Evolutionary conservation across 2,888 invertebrate species (phyloP).

Genomic region (Drosophila mimica): DNA sequence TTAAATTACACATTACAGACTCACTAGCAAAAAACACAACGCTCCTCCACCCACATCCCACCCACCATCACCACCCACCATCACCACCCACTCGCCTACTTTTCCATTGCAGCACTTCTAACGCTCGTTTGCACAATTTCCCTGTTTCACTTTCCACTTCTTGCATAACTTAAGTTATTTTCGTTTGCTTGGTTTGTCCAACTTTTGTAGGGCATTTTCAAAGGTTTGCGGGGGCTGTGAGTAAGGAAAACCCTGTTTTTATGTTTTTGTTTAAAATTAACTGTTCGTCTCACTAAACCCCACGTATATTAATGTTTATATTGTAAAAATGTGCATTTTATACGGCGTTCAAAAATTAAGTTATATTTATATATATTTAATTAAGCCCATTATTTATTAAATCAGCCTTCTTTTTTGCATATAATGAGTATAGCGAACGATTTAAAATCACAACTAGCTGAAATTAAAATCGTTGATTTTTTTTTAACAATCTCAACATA

Average conservation of each 20-base stretch:
- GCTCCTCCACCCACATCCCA: neutral
- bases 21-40: neutral
- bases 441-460: neutral
- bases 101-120: slow-evolving; percentile 38
- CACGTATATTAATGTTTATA: slow-evolving; percentile 75
- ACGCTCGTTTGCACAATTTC: slow-evolving; percentile 61
- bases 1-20: slow-evolving; percentile 72
- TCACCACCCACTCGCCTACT: neutral
- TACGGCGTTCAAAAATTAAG: slow-evolving; percentile 18
- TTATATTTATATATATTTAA: slow-evolving; percentile 3
- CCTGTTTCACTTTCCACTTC: slow-evolving; percentile 56
- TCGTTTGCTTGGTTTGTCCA: slow-evolving; percentile 29
- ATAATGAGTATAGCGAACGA: neutral
- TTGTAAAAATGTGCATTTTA: slow-evolving; percentile 68
- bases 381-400: slow-evolving; percentile 15
- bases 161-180: slow-evolving; percentile 73
- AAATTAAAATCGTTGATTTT: neutral
- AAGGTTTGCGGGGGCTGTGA: neutral
- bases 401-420: neutral
- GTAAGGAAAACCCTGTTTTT: slow-evolving; percentile 1
- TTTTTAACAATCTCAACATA: neutral
- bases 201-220: neutral
- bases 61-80: neutral
- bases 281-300: slow-evolving; percentile 69
- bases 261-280: slow-evolving; percentile 75